Evolutionary conservation across 2,888 invertebrate species (phyloP).

Genomic region (Craniophora ligustri): DNA sequence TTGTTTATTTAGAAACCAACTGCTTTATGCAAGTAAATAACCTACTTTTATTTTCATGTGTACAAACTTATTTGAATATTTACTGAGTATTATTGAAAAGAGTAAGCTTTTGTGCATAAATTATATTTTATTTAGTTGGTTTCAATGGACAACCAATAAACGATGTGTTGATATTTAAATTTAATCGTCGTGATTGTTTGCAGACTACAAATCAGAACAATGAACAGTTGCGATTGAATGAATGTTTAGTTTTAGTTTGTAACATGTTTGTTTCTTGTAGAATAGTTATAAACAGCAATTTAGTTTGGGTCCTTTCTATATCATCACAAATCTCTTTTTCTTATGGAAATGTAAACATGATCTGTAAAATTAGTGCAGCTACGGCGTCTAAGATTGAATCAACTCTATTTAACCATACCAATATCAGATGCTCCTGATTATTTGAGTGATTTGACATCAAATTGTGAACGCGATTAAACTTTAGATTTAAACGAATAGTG

Average conservation of each 20-base stretch:
- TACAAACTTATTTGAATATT: slow-evolving; percentile 38
- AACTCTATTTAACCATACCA: too few species aligned
- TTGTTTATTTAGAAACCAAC: slow-evolving; percentile 30
- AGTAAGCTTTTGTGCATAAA: slow-evolving; percentile 3
- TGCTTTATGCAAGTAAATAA: slow-evolving; percentile 38
- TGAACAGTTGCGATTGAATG: slow-evolving; percentile 6
- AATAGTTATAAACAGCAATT: too few species aligned
- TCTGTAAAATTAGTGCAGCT: too few species aligned
- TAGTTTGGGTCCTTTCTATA: too few species aligned
- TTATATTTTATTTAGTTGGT: slow-evolving; percentile 1
- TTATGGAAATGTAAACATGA: too few species aligned
- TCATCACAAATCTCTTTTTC: too few species aligned
- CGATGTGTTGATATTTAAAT: slow-evolving; percentile 17
- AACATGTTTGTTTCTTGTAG: neutral
- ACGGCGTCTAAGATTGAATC: too few species aligned
- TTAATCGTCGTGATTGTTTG: slow-evolving; percentile 23
- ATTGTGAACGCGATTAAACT: neutral
- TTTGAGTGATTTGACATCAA: too few species aligned
- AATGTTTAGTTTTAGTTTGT: neutral
- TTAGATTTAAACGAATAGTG: too few species aligned
- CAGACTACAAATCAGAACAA: slow-evolving; percentile 8
- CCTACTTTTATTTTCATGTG: slow-evolving; percentile 46
- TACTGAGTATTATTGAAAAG: slow-evolving; percentile 19
- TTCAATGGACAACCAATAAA: slow-evolving; percentile 14
- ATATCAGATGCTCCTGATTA: too few species aligned